A percentile compares a stretch with the other conserved stretches of the same genome.
These are phyloP conservation scores for Adelges cooleyi DNA, from an alignment of 1,140 invertebrate genomes.

Conservation along the genomic window DNA sequence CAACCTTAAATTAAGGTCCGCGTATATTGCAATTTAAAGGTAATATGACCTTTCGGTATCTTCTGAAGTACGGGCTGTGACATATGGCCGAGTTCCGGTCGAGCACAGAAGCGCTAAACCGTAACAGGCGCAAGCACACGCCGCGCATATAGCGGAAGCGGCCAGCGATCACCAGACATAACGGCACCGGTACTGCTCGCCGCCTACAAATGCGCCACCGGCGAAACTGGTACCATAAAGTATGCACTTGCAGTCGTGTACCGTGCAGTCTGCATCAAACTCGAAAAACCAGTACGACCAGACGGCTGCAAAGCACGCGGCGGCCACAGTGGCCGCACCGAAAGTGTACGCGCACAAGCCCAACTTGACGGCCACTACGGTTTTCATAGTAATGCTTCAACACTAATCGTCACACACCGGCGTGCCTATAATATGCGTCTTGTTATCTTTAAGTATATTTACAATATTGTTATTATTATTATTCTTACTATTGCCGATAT, in stretches of 20 bases:
- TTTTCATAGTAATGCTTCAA: too few species aligned
- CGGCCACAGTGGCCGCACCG: not conserved
- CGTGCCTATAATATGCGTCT: too few species aligned
- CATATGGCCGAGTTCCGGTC: too few species aligned
- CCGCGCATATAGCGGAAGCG: not conserved
- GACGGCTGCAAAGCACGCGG: not conserved
- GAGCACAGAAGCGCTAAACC: not conserved
- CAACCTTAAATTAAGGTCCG: too few species aligned
- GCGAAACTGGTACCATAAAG: not conserved
- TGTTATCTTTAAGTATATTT: too few species aligned
- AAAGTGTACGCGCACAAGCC: not conserved
- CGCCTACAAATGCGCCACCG: not conserved
- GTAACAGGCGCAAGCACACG: not conserved
- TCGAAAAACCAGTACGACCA: constrained; percentile 17
- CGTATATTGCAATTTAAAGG: too few species aligned
- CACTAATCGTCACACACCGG: too few species aligned
- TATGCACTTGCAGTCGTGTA: not conserved
- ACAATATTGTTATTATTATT: too few species aligned
- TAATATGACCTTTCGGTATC: too few species aligned
- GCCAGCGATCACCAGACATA: not conserved
- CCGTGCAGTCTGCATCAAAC: not conserved
- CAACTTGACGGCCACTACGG: not conserved
- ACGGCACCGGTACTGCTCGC: not conserved
- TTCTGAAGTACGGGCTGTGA: too few species aligned
- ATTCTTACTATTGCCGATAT: too few species aligned